Base-by-base conservation (phyloP, 2,888 invertebrate species). In the Crematogaster levior region DNA sequence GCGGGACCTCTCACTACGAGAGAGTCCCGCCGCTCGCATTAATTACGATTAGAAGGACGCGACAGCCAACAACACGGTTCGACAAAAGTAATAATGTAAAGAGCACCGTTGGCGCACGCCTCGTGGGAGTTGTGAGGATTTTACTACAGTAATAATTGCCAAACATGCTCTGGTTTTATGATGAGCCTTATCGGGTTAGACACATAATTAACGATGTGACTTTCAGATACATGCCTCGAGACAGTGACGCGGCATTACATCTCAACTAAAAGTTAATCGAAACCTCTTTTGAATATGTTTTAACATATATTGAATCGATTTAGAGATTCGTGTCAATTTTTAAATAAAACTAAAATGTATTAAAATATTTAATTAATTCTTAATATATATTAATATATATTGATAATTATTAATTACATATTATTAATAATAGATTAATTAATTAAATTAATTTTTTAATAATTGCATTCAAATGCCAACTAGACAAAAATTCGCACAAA, bases 21-120 rank as follows among this genome's bases (percentile, higher is more conserved):
- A 34, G 58, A 65, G 65, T 40, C 53, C 40, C 60, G 61, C 51
- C 30, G 60, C 72, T 73, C 77, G 75, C 72, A 84, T 88, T 88
- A 87, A 89, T 89, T 86, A 70, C 85, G 83, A 88, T 88, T 88
- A 88, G 43, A 65, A 51, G 60, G 18, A 37, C 53, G 70, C 83
- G 81, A 83, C 81, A 74, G 81, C 63, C 86, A 77, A 53, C 83
- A 53, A 68, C 77, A 30, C 40, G 83, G 85, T 84, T 75, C 75
- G 73, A 73, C 74, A 80, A 84, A 84, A 86, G 83, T 84, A 88
- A 88, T 82, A 82, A 86, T 63, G 72, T 65, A 56, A 74, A 37
- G 79, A 79, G 84, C 43, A 27, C 34, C 37, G 34, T 34, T 10
- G 48, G 48, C n/a, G 43, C 63, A 21, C 48, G 21, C 46, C 72